Percentiles rank a stretch among this genome's conserved stretches.
Conservation (phyloP, 2,888 invertebrate species). For the Heliconius sara region DNA sequence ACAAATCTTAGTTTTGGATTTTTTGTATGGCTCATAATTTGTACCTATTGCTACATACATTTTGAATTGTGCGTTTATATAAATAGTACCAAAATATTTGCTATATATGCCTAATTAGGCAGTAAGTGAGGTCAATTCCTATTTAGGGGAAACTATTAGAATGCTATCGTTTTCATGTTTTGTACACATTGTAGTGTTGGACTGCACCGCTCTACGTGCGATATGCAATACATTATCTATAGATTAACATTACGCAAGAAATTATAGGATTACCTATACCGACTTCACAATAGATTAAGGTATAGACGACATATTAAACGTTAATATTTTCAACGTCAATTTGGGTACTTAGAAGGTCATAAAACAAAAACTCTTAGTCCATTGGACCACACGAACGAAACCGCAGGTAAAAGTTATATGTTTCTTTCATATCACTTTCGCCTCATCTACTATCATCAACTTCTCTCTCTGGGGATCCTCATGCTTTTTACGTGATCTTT, state of each 20-base stretch:
- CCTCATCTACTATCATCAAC: no score
- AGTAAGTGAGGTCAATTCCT: not conserved
- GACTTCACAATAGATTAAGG: not conserved
- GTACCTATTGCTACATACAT: not conserved
- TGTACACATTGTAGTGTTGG: no score
- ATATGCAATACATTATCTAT: not conserved
- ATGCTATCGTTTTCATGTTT: not conserved
- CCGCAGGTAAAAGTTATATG: not conserved
- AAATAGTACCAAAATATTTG: not conserved
- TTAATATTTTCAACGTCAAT: not conserved
- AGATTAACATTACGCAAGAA: not conserved
- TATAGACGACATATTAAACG: not conserved
- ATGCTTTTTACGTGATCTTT: no score
- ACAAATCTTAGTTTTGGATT: slow-evolving; percentile 46
- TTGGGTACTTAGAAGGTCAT: not conserved
- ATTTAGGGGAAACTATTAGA: not conserved
- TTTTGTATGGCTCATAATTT: slow-evolving; percentile 33
- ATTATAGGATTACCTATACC: not conserved
- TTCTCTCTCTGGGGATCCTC: no score
- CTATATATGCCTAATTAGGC: not conserved
- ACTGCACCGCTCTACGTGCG: no score
- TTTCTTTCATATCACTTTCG: no score
- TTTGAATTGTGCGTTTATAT: not conserved
- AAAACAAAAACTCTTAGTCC: not conserved
- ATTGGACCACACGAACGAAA: not conserved